Percentiles rank a stretch among this genome's conserved stretches.
These are phyloP conservation scores for Gymnoscelis rufifasciata DNA, from an alignment of 2,888 invertebrate genomes.

Conservation along the genomic window DNA sequence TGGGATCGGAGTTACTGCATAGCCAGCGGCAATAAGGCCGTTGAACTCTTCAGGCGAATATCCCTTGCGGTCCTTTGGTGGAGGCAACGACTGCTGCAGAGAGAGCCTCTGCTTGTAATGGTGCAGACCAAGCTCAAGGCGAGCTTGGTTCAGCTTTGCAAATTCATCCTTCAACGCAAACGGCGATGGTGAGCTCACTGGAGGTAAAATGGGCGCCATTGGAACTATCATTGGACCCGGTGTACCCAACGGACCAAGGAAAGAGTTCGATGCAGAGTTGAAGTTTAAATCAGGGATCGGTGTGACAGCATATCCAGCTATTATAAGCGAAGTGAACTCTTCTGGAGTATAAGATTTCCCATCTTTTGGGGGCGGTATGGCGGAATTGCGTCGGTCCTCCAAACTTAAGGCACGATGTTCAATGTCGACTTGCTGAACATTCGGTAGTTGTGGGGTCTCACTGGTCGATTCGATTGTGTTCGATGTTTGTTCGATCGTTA, in stretches of 20 bases:
- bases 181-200: conserved; percentile 18
- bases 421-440: conserved; percentile 19
- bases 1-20: conserved; percentile 34
- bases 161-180: conserved; percentile 18
- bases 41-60: conserved; percentile 37
- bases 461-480: conserved; percentile 22
- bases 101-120: conserved; percentile 25
- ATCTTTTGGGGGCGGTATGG: conserved; percentile 26
- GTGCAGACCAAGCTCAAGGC: conserved; percentile 18
- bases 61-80: conserved; percentile 33
- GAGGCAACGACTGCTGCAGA: conserved; percentile 30
- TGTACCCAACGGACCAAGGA: background rate
- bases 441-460: conserved; percentile 7
- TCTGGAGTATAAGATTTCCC: conserved; percentile 30
- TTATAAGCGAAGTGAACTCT: conserved; percentile 27
- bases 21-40: conserved; percentile 34
- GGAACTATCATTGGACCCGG: no score
- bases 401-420: conserved; percentile 25
- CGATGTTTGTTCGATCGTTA: conserved; percentile 15
- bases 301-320: conserved; percentile 28
- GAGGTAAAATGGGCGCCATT: conserved; percentile 11
- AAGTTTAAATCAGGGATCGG: conserved; percentile 23
- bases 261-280: conserved; percentile 7
- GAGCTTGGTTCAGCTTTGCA: conserved; percentile 22
- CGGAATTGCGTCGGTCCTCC: conserved; percentile 25